These are phyloP conservation scores for Digitonthophagus gazella DNA, from an alignment of 2,888 invertebrate genomes.

Conservation along the genomic window DNA sequence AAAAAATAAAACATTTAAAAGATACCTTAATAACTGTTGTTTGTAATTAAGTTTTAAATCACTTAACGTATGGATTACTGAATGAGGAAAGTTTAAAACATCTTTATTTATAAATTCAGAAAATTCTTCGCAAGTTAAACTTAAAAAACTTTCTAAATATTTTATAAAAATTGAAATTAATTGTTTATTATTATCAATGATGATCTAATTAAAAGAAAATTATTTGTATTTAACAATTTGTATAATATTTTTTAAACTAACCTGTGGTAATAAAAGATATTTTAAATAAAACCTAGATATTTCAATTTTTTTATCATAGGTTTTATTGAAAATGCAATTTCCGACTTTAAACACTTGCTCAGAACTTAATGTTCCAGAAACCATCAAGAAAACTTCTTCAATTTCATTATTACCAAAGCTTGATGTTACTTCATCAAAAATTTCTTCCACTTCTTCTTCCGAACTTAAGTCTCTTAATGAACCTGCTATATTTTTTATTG, in stretches of 20 bases:
- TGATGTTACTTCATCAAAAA: background rate
- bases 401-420: background rate
- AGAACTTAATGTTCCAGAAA: background rate
- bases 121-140: constrained; percentile 1
- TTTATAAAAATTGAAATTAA: background rate
- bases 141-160: background rate
- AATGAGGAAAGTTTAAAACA: background rate
- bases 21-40: background rate
- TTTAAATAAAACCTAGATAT: background rate
- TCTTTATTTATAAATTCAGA: background rate
- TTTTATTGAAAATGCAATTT: background rate
- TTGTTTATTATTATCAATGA: background rate
- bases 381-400: background rate
- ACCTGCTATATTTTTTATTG: background rate
- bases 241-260: too few relatives aligned
- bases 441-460: background rate
- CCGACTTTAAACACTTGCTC: background rate
- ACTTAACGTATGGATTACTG: background rate
- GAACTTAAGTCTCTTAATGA: background rate
- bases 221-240: too few relatives aligned
- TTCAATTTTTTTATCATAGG: background rate
- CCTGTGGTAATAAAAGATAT: background rate
- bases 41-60: background rate
- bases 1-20: too few relatives aligned
- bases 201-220: too few relatives aligned